Evolutionary conservation across 1,140 invertebrate genomes (phyloP).

Genomic region (Orius insidiosus): DNA sequence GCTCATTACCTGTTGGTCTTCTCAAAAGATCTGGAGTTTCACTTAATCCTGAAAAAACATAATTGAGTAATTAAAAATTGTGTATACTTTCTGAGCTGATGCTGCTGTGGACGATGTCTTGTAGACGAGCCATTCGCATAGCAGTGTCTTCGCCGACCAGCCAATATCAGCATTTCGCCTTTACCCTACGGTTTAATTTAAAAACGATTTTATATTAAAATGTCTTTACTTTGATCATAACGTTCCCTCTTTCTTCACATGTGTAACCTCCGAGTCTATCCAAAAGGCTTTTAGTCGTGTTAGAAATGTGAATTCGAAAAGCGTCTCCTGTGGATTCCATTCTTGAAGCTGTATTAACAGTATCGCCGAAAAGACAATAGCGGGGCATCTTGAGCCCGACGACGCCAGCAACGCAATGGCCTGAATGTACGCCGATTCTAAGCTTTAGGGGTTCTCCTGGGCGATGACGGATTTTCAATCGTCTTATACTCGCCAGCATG

Average conservation of each 20-base stretch:
- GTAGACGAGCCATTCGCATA: slow-evolving; percentile 18
- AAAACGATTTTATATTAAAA: neutral
- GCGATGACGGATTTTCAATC: slow-evolving; percentile 52
- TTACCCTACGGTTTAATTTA: slow-evolving; percentile 40
- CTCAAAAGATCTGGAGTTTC: slow-evolving; percentile 23
- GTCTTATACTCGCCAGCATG: slow-evolving; percentile 51
- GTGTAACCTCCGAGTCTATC: slow-evolving; percentile 48
- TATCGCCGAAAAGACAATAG: slow-evolving; percentile 84
- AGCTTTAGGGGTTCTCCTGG: slow-evolving; percentile 46
- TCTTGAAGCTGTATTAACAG: slow-evolving; percentile 56
- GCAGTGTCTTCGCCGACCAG: slow-evolving; percentile 40
- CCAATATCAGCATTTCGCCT: slow-evolving; percentile 61
- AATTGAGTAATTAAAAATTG: slow-evolving; percentile 1
- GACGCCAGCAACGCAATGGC: slow-evolving; percentile 48
- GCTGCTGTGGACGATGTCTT: slow-evolving; percentile 14
- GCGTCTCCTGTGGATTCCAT: slow-evolving; percentile 54
- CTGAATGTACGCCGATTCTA: slow-evolving; percentile 47
- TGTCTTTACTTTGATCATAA: slow-evolving; percentile 45
- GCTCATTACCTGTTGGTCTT: slow-evolving; percentile 19
- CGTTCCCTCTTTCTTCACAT: slow-evolving; percentile 45
- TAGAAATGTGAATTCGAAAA: slow-evolving; percentile 53
- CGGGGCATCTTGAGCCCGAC: slow-evolving; percentile 75
- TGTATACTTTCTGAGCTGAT: slow-evolving; percentile 17
- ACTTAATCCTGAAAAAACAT: slow-evolving; percentile 15
- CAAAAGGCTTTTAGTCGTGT: slow-evolving; percentile 41